A percentile compares a stretch with the other conserved stretches of the same genome.
Conservation (phyloP, 1,140 invertebrate species). For the Drosophila pallidifrons region DNA sequence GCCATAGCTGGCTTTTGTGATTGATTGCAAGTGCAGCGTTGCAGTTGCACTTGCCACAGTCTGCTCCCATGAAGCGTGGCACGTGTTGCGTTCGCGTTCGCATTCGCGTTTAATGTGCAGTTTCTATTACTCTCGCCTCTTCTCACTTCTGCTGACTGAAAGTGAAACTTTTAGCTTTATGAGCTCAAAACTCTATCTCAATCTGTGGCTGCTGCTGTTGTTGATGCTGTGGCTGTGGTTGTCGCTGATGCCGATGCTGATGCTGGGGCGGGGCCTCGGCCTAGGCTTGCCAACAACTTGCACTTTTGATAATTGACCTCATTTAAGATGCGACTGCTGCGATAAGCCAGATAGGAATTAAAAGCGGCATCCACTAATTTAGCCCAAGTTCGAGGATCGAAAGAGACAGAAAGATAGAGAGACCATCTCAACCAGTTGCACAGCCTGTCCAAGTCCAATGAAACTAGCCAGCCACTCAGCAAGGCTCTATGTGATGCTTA, state of each 20-base stretch:
- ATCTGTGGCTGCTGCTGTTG: constrained; percentile 19
- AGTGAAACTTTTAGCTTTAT: constrained; percentile 76
- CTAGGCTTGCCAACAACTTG: constrained; percentile 61
- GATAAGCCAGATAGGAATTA: constrained; percentile 79
- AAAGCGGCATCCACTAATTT: constrained; percentile 83
- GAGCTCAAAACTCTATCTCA: constrained; percentile 34
- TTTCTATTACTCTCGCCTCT: constrained; percentile 79
- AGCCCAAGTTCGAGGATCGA: constrained; percentile 31
- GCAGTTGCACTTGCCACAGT: constrained; percentile 18
- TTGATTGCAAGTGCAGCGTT: constrained; percentile 75
- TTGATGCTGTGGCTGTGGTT: neutral
- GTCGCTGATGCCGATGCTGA: neutral
- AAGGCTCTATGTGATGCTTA: constrained; percentile 68
- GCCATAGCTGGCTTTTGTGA: constrained; percentile 66
- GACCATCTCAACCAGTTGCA: constrained; percentile 30
- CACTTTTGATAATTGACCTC: constrained; percentile 82
- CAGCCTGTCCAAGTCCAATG: constrained; percentile 1
- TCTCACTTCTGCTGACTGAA: constrained; percentile 44
- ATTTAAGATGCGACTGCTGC: constrained; percentile 70
- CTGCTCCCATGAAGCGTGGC: constrained; percentile 80
- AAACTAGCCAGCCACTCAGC: constrained; percentile 12
- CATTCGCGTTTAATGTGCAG: constrained; percentile 78
- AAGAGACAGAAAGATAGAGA: no score
- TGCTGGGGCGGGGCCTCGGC: neutral
- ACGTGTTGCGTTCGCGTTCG: constrained; percentile 63